Evolutionary conservation across 1,140 invertebrate species (phyloP).

Genomic region (Centruroides vittatus): DNA sequence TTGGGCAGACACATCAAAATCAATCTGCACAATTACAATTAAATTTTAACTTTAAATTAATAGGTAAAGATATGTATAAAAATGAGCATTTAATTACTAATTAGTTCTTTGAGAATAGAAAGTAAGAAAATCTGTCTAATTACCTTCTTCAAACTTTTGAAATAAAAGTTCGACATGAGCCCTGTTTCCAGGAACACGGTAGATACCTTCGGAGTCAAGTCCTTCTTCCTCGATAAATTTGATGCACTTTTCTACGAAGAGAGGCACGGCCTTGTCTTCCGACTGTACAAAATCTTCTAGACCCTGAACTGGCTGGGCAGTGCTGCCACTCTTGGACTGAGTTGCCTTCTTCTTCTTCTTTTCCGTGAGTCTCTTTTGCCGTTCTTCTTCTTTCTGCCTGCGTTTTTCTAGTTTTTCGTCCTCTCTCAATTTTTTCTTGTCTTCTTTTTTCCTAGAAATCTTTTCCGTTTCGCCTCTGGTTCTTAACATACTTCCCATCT

Average conservation of each 20-base stretch:
- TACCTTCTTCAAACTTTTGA: conserved; percentile 78
- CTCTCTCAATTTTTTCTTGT: conserved; percentile 57
- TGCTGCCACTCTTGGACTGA: conserved; percentile 39
- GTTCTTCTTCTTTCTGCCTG: conserved; percentile 47
- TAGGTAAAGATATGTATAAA: too few relatives aligned
- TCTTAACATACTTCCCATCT: neutral
- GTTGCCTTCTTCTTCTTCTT: conserved; percentile 52
- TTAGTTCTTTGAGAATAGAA: too few relatives aligned
- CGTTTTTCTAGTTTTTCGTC: conserved; percentile 61
- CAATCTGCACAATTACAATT: too few relatives aligned
- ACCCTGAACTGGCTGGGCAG: conserved; percentile 23
- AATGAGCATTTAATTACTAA: too few relatives aligned
- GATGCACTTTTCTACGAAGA: conserved; percentile 89
- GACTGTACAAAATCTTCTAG: conserved; percentile 54
- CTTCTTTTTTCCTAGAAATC: conserved; percentile 44
- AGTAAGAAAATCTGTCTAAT: neutral
- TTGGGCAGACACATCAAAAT: too few relatives aligned
- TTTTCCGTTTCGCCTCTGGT: conserved; percentile 12
- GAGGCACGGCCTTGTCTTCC: conserved; percentile 64
- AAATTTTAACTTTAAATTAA: too few relatives aligned
- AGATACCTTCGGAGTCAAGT: conserved; percentile 86
- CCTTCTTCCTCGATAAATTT: conserved; percentile 75
- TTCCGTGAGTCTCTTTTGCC: conserved; percentile 43
- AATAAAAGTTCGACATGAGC: conserved; percentile 88
- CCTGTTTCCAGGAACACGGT: conserved; percentile 82